A percentile compares a stretch with the other conserved stretches of the same genome.
phyloP scores from a whole-genome alignment of 2,113 vertebrate genomes.

The Paedocypris sp. region DNA sequence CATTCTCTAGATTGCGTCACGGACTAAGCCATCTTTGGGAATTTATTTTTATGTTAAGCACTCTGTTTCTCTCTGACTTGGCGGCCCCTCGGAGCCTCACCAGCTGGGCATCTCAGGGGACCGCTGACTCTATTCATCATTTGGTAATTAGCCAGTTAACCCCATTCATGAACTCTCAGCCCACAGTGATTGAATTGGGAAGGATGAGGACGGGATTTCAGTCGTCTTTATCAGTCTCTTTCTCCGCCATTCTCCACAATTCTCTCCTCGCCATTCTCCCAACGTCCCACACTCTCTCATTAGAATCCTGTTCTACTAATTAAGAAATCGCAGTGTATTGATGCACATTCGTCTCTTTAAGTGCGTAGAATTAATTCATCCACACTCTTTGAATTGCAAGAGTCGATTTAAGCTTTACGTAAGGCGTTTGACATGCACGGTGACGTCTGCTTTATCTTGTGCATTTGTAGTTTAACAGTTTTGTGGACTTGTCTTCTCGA shows the following conservation, averaged over 20 bases:
- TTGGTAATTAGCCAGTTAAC: conserved; percentile 44
- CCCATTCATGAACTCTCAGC: conserved; percentile 43
- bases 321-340: background rate
- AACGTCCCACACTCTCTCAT: background rate
- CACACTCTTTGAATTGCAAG: background rate
- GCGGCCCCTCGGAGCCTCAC: conserved; percentile 23
- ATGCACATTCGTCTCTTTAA: background rate
- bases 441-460: too few species aligned
- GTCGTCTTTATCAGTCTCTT: conserved; percentile 2
- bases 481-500: too few species aligned
- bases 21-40: conserved; percentile 29
- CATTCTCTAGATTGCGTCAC: background rate
- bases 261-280: background rate
- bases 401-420: too few species aligned
- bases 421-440: too few species aligned
- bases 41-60: conserved; percentile 34
- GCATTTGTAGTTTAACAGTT: too few species aligned
- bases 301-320: background rate
- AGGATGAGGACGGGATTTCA: conserved; percentile 25
- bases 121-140: conserved; percentile 41
- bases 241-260: too few species aligned
- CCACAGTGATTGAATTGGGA: conserved; percentile 36
- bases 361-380: background rate
- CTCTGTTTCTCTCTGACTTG: background rate
- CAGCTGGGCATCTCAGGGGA: conserved; percentile 38